Conservation (phyloP, 2,113 vertebrate genomes). For the Empidonax traillii region DNA sequence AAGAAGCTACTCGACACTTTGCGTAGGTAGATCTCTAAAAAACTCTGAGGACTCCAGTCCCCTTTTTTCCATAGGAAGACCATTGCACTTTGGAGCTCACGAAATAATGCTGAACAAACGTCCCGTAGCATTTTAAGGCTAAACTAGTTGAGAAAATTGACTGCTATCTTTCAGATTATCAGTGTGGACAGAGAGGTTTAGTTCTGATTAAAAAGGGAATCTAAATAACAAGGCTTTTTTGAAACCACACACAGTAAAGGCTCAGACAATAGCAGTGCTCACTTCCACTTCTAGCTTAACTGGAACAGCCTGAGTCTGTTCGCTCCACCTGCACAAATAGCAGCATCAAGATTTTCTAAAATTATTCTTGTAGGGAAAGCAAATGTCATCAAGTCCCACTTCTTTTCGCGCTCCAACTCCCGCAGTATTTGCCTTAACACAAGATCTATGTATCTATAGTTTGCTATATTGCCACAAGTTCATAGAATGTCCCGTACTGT, state of each 20-base stretch:
- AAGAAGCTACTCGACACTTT: slow-evolving; percentile 23
- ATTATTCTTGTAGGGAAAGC: slow-evolving; percentile 75
- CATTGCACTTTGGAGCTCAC: slow-evolving; percentile 54
- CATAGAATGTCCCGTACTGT: slow-evolving; percentile 63
- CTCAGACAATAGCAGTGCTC: slow-evolving; percentile 81
- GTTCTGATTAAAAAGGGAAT: slow-evolving; percentile 48
- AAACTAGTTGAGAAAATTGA: slow-evolving; percentile 44
- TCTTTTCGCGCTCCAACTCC: slow-evolving; percentile 66
- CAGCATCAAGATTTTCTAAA: slow-evolving; percentile 75
- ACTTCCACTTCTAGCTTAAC: slow-evolving; percentile 83
- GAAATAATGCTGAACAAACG: slow-evolving; percentile 35
- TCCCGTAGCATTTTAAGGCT: slow-evolving; percentile 55
- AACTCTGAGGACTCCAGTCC: slow-evolving; percentile 30
- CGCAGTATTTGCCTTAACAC: slow-evolving; percentile 70
- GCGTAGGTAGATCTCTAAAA: background rate
- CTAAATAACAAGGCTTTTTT: slow-evolving; percentile 69
- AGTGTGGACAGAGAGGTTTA: slow-evolving; percentile 61
- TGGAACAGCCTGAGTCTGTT: slow-evolving; percentile 72
- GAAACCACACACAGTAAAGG: slow-evolving; percentile 71
- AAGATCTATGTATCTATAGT: slow-evolving; percentile 74
- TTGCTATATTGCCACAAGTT: slow-evolving; percentile 70
- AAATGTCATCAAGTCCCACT: slow-evolving; percentile 64
- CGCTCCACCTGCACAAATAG: slow-evolving; percentile 72
- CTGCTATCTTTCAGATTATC: slow-evolving; percentile 60
- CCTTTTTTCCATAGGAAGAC: slow-evolving; percentile 59